Percentiles rank a stretch among this genome's conserved stretches.
phyloP scores from a whole-genome alignment of 2,797 vertebrate species.

The Ceryle rudis region DNA sequence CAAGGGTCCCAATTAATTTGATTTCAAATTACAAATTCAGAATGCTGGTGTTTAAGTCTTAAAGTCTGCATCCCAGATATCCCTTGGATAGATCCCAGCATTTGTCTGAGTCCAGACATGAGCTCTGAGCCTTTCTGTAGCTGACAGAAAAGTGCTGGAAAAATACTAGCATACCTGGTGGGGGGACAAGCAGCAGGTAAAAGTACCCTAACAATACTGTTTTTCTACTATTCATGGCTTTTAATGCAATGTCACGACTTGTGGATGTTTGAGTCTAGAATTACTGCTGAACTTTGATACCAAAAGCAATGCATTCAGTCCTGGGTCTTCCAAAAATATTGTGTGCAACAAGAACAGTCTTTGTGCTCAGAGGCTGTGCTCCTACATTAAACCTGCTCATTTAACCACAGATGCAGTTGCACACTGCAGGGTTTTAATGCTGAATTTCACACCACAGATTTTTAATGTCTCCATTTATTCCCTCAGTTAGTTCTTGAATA shows the following conservation, averaged over 20 bases:
- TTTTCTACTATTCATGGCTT: not conserved
- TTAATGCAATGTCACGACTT: not conserved
- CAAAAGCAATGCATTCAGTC: not conserved
- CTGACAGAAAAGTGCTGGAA: not conserved
- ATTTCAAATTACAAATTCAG: not conserved
- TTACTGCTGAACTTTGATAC: not conserved
- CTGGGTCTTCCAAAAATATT: not conserved
- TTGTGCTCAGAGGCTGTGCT: not conserved
- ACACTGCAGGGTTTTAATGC: not conserved
- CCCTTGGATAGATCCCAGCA: not conserved
- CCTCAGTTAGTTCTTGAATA: fast-evolving
- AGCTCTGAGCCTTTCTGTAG: not conserved
- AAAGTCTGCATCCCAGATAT: not conserved
- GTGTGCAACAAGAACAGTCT: not conserved
- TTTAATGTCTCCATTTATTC: not conserved
- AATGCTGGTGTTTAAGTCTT: not conserved
- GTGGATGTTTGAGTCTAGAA: not conserved
- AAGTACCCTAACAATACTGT: not conserved
- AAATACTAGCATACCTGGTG: not conserved
- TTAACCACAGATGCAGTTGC: not conserved
- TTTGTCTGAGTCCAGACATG: not conserved
- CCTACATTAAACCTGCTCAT: not conserved
- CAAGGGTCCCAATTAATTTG: not conserved
- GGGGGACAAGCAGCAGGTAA: not conserved
- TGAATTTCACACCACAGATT: not conserved